Evolutionary conservation across 2,113 vertebrate genomes (phyloP).

Genomic region (Boleophthalmus pectinirostris): DNA sequence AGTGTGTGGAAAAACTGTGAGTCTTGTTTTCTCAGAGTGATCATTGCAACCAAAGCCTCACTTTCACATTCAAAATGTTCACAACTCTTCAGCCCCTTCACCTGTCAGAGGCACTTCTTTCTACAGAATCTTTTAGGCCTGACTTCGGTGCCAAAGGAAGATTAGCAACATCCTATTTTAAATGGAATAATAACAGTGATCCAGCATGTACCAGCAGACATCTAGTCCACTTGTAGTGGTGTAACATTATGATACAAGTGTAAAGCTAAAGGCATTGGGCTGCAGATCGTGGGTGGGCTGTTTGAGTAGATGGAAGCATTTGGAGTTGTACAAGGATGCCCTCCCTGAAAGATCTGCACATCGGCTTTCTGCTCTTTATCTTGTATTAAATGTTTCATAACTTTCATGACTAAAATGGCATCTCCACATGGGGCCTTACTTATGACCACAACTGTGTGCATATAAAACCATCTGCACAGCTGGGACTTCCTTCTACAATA

Average conservation of each 20-base stretch:
- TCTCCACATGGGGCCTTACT: constrained; percentile 43
- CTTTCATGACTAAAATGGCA: constrained; percentile 49
- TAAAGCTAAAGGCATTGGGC: constrained; percentile 20
- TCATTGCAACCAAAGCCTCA: constrained; percentile 54
- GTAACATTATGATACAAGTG: neutral
- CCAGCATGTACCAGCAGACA: constrained; percentile 32
- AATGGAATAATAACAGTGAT: constrained; percentile 76
- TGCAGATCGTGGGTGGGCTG: constrained; percentile 37
- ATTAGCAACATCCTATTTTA: constrained; percentile 79
- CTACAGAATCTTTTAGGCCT: constrained; percentile 77
- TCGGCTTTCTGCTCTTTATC: constrained; percentile 41
- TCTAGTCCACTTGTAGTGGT: neutral
- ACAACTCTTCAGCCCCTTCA: constrained; percentile 76
- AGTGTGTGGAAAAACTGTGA: constrained; percentile 39
- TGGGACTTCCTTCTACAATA: constrained; percentile 27
- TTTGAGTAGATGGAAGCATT: constrained; percentile 1
- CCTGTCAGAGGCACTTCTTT: constrained; percentile 78
- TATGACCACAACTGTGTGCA: constrained; percentile 45
- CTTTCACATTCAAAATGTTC: constrained; percentile 62
- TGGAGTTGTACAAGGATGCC: constrained; percentile 9
- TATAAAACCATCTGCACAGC: constrained; percentile 53
- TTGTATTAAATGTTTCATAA: constrained; percentile 38
- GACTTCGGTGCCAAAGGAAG: constrained; percentile 70
- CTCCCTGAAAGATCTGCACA: constrained; percentile 39
- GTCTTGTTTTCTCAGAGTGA: constrained; percentile 53